These are phyloP conservation scores for Pogonus chalceus DNA, from an alignment of 1,140 invertebrate genomes.

Conservation along the genomic window DNA sequence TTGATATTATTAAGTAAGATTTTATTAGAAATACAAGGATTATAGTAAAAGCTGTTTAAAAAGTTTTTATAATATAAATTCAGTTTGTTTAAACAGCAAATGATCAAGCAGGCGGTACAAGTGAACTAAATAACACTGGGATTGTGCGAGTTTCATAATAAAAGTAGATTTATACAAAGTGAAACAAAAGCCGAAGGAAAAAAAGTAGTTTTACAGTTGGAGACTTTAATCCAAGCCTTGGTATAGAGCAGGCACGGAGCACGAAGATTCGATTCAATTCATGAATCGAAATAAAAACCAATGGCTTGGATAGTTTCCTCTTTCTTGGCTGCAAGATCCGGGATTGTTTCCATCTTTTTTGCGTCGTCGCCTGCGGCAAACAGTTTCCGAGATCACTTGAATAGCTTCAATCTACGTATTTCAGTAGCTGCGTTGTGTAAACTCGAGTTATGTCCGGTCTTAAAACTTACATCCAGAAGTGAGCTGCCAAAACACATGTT, in stretches of 20 bases:
- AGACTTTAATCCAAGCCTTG: not conserved
- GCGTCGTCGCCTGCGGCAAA: not conserved
- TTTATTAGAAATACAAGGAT: no score
- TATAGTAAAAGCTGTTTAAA: no score
- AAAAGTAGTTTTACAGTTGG: slow-evolving; percentile 1
- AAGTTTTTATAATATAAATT: no score
- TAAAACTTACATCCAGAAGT: slow-evolving; percentile 1
- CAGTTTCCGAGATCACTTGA: slow-evolving; percentile 1
- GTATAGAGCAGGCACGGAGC: not conserved
- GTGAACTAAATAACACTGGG: no score
- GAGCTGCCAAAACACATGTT: not conserved
- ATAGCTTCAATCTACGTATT: slow-evolving; percentile 6
- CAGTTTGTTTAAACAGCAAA: no score
- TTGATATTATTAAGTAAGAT: not conserved
- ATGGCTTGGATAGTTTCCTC: slow-evolving; percentile 1
- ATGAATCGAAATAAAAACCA: slow-evolving; percentile 5
- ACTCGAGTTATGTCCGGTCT: not conserved
- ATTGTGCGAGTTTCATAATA: not conserved
- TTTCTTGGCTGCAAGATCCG: not conserved
- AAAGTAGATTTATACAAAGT: not conserved
- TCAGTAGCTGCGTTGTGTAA: not conserved
- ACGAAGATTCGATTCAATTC: slow-evolving; percentile 4
- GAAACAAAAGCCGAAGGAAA: not conserved
- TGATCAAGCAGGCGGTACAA: no score
- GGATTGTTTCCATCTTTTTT: slow-evolving; percentile 1